A percentile compares a stretch with the other conserved stretches of the same genome.
Conservation (phyloP, 2,888 invertebrate genomes). For the Luffia ferchaultella region DNA sequence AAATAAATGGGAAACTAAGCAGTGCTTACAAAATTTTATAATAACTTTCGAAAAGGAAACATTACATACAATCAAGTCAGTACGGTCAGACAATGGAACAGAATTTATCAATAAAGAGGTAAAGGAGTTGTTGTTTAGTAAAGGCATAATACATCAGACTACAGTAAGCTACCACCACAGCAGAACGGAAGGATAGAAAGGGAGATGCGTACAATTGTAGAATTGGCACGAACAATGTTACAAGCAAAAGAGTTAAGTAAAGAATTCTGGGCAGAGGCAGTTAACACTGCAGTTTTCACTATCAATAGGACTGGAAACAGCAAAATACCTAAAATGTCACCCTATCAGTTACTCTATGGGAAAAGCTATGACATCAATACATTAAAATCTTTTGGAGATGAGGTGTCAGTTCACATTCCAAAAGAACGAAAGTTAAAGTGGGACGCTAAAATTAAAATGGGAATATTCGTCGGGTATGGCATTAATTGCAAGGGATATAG, state of each 20-base stretch:
- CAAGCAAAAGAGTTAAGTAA: constrained; percentile 10
- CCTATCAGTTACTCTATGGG: background rate
- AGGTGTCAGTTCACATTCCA: constrained; percentile 14
- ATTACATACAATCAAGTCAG: too few species aligned
- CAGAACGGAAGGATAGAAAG: constrained; percentile 14
- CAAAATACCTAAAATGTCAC: background rate
- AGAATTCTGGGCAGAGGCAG: constrained; percentile 11
- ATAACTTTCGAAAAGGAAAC: background rate
- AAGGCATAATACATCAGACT: constrained; percentile 6
- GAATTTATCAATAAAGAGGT: constrained; percentile 8
- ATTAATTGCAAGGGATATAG: constrained; percentile 9
- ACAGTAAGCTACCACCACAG: constrained; percentile 14
- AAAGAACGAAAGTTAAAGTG: constrained; percentile 7
- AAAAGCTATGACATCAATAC: constrained; percentile 10
- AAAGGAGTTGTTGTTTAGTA: constrained; percentile 8
- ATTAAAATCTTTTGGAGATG: constrained; percentile 14
- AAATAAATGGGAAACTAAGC: too few species aligned
- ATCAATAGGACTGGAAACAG: constrained; percentile 4
- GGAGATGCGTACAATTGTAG: constrained; percentile 13
- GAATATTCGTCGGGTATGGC: constrained; percentile 4
- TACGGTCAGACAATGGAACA: too few species aligned
- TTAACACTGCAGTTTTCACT: constrained; percentile 5
- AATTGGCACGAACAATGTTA: constrained; percentile 13
- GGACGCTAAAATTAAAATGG: constrained; percentile 5
- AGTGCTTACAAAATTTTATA: too few species aligned